A percentile compares a stretch with the other conserved stretches of the same genome.
Conservation (phyloP, 2,888 invertebrate species). For the Dicyrtomina minuta region DNA sequence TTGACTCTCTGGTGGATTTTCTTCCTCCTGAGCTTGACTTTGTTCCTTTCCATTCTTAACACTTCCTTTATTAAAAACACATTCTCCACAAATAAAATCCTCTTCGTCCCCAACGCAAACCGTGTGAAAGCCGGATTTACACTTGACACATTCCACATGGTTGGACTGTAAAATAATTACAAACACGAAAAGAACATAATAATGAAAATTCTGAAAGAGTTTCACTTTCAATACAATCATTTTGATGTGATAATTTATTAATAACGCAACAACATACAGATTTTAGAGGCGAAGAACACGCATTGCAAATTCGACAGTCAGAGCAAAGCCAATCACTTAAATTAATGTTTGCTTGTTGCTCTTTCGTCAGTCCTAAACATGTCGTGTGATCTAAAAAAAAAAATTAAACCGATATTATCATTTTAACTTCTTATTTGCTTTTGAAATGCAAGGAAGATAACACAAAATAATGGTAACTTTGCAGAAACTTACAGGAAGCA, state of each 20-base stretch:
- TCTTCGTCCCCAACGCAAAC: conserved; percentile 33
- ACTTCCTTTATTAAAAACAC: conserved; percentile 15
- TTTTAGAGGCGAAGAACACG: conserved; percentile 29
- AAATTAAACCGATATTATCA: too few species aligned
- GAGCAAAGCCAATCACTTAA: conserved; percentile 28
- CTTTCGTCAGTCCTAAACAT: conserved; percentile 27
- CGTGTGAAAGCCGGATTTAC: conserved; percentile 27
- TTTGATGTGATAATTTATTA: background rate
- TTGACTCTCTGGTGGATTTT: too few species aligned
- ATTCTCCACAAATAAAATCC: conserved; percentile 30
- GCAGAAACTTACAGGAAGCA: conserved; percentile 37
- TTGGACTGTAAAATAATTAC: conserved; percentile 6
- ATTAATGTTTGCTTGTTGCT: background rate
- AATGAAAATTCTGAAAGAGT: background rate
- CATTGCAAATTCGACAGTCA: conserved; percentile 32
- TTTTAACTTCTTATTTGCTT: too few species aligned
- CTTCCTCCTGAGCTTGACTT: background rate
- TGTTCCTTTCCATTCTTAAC: background rate
- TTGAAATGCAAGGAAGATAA: too few species aligned
- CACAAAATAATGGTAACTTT: too few species aligned
- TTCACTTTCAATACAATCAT: background rate
- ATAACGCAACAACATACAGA: conserved; percentile 10
- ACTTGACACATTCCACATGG: conserved; percentile 27
- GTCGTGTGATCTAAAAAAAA: conserved; percentile 30
- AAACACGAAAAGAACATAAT: conserved; percentile 1